Evolutionary conservation across 2,797 vertebrate genomes (phyloP).

Genomic region (Rhincodon typus): DNA sequence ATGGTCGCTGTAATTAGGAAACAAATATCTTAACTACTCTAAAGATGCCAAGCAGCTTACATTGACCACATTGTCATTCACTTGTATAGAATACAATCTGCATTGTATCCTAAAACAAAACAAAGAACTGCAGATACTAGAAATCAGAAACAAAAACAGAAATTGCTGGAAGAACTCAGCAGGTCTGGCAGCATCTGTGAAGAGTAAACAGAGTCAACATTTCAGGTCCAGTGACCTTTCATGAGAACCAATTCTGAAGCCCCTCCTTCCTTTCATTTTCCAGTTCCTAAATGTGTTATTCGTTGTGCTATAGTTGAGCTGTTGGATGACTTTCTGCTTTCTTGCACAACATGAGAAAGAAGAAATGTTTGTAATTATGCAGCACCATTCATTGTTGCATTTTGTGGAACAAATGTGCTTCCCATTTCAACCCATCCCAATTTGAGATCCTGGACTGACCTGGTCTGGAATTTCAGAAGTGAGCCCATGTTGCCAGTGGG

Average conservation of each 20-base stretch:
- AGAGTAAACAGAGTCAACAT: no score
- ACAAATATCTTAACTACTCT: neutral
- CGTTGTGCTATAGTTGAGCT: neutral
- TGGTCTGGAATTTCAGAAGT: neutral
- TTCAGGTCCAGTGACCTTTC: no score
- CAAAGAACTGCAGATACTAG: no score
- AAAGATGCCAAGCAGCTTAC: neutral
- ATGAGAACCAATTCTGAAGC: no score
- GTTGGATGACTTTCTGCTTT: neutral
- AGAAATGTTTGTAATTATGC: neutral
- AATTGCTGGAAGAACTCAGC: no score
- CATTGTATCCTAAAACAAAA: neutral
- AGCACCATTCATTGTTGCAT: neutral
- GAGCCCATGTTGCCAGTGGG: neutral
- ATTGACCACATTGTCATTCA: neutral
- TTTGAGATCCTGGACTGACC: neutral
- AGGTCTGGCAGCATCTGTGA: no score
- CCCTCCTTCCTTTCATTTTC: neutral
- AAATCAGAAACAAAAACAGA: no score
- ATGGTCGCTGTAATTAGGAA: neutral
- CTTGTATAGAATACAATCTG: neutral
- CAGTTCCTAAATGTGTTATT: neutral
- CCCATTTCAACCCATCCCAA: neutral
- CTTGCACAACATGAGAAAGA: neutral
- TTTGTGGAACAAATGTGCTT: neutral